A percentile compares a stretch with the other conserved stretches of the same genome.
phyloP scores from a whole-genome alignment of 2,797 vertebrate genomes.

The Alfaro cultratus region DNA sequence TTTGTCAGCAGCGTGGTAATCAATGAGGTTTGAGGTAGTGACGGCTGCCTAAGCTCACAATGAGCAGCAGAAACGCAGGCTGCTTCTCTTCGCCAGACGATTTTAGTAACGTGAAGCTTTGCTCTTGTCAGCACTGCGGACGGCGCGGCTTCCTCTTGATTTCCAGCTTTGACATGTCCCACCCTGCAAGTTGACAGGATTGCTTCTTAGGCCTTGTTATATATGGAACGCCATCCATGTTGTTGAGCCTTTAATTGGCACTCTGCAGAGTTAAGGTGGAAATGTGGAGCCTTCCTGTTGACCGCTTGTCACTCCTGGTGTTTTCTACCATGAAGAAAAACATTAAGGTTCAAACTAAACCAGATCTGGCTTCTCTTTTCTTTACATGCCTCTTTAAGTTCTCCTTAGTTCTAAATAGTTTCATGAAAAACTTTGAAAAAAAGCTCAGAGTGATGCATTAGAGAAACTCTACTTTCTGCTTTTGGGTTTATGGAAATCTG shows the following conservation, averaged over 20 bases:
- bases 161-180: constrained; percentile 4
- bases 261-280: constrained; percentile 5
- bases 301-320: constrained; percentile 9
- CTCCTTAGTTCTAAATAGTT: background rate
- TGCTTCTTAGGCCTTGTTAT: constrained; percentile 4
- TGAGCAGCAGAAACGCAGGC: background rate
- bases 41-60: background rate
- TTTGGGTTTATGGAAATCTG: background rate
- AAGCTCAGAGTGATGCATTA: background rate
- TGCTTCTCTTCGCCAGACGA: background rate
- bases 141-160: background rate
- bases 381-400: background rate
- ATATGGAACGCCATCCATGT: constrained; percentile 3
- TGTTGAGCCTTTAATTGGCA: constrained; percentile 5
- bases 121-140: background rate
- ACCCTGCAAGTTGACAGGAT: constrained; percentile 5
- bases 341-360: background rate
- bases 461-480: background rate
- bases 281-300: constrained; percentile 1
- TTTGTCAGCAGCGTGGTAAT: constrained; percentile 1
- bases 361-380: background rate
- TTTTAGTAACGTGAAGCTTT: background rate
- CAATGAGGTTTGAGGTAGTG: background rate
- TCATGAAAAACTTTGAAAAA: background rate
- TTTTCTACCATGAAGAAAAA: constrained; percentile 1